Base-by-base conservation (phyloP, 2,888 invertebrate genomes). In the Chironomus tentans region DNA sequence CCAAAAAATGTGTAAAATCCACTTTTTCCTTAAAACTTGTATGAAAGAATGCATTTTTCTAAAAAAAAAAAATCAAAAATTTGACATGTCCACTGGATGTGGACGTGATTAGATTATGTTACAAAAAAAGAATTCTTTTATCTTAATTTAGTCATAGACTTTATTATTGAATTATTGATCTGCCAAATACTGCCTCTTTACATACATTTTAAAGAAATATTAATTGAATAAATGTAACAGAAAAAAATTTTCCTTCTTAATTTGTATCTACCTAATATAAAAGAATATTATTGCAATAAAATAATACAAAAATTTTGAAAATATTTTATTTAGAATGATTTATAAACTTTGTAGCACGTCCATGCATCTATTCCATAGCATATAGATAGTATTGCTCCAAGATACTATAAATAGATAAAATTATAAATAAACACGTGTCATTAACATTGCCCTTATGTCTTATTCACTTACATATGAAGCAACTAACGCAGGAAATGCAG, bases 351-450 rank as follows among this genome's bases (percentile, higher is more conserved):
- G 15, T 65, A 74, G 13, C 22, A 22, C 13, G 46, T 48, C 24
- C 21, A 38, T 13, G 73, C 73, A 74, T 74, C 73, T 47, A 74
- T 74, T 46, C 65, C 73, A 47, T 74, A 74, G 15, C 46, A 46
- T 21, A 74, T 47, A 47, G 62, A 50, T 12, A 74, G 21, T 4
- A 74, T 65, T 4, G 56, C 62, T 13, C 73, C 73, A 13, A 74
- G 24, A 65, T 74, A 74, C 73, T 74, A 74, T 22, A 74, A 74
- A 74, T 74, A 74, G 65, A 74, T 3, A 13, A 28, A 24, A 28
- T 28, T 38, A 38, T 38, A 38, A 38, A 28, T 24, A 71, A 13
- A 71, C 48, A 50, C 48, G 56, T 56, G 28, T 18, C 12, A 21
- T 21, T 28, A 69, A 46, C 18, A 69, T 69, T 46, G 21, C 21